Evolutionary conservation across 2,113 vertebrate species (phyloP).

Genomic region (Taxidea taxus): DNA sequence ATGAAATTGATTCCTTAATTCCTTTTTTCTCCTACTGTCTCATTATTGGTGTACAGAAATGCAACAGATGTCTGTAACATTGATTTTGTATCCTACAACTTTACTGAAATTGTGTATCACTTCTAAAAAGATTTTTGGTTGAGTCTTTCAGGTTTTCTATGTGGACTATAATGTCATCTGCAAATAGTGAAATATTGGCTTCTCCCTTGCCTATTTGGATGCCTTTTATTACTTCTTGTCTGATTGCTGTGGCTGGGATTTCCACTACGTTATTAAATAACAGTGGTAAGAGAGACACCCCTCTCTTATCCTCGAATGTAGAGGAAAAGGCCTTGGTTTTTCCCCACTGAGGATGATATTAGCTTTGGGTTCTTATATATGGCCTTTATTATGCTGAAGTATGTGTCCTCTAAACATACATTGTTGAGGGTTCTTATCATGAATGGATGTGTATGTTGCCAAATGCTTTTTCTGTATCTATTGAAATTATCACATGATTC

Average conservation of each 20-base stretch:
- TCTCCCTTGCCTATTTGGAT: background rate
- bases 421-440: background rate
- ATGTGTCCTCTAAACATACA: background rate
- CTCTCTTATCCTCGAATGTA: background rate
- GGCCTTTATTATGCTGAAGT: background rate
- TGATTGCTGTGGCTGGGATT: background rate
- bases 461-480: background rate
- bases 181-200: background rate
- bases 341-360: background rate
- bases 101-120: background rate
- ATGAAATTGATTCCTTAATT: background rate
- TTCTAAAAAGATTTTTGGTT: background rate
- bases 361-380: background rate
- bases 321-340: background rate
- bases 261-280: background rate
- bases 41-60: background rate
- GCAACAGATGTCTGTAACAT: background rate
- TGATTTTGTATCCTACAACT: background rate
- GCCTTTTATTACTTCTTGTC: background rate
- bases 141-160: background rate
- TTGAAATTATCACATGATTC: background rate
- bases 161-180: background rate
- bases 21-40: background rate
- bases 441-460: background rate
- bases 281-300: background rate